phyloP scores from a whole-genome alignment of 2,888 invertebrate genomes.

The Rhaphigaster nebulosa region DNA sequence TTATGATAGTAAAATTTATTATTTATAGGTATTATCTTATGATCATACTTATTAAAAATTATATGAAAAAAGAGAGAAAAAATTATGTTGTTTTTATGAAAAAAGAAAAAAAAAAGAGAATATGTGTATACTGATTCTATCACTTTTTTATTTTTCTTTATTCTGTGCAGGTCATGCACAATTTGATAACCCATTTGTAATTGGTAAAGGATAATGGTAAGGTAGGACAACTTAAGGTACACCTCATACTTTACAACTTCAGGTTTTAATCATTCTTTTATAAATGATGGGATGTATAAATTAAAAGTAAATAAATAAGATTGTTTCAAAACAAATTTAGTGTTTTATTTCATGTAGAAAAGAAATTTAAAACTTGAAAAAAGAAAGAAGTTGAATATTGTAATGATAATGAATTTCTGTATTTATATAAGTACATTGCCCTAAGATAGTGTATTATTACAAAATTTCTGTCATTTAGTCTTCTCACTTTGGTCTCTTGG shows the following conservation, averaged over 20 bases:
- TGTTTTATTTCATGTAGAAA: background rate
- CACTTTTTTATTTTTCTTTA: too few relatives aligned
- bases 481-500: background rate
- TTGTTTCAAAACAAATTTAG: background rate
- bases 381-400: background rate
- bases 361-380: background rate
- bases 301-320: background rate
- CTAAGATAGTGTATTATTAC: background rate
- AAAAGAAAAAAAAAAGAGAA: too few relatives aligned
- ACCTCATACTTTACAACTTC: background rate
- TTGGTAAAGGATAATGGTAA: background rate
- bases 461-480: background rate
- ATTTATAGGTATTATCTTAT: background rate
- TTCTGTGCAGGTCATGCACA: too few relatives aligned
- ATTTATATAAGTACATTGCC: background rate
- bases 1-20: background rate
- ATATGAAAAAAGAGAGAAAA: background rate
- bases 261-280: background rate
- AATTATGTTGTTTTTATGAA: background rate
- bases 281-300: constrained; percentile 20
- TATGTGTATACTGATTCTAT: too few relatives aligned
- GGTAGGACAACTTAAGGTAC: background rate
- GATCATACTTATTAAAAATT: background rate
- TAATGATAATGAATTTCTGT: background rate
- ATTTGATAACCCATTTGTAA: too few relatives aligned